phyloP scores from a whole-genome alignment of 2,797 vertebrate species.

The Leontocebus nigricollis region DNA sequence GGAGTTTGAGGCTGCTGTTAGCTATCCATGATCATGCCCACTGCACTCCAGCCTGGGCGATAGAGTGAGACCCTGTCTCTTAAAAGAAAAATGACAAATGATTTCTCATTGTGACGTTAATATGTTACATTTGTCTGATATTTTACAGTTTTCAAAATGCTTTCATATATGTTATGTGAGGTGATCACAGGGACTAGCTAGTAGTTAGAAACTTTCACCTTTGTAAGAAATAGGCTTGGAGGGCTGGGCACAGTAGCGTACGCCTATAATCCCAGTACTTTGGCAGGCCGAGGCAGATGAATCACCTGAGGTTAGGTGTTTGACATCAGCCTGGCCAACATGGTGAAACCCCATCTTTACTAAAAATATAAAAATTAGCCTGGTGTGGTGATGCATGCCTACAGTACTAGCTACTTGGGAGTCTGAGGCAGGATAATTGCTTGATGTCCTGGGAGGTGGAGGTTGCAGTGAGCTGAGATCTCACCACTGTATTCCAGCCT shows the following conservation, averaged over 20 bases:
- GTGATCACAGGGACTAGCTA: not conserved
- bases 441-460: too few species aligned
- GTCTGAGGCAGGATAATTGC: too few species aligned
- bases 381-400: too few species aligned
- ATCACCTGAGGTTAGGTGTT: too few species aligned
- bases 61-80: not conserved
- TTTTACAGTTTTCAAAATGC: slow-evolving; percentile 23
- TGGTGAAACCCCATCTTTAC: too few species aligned
- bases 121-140: not conserved
- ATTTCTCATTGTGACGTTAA: not conserved
- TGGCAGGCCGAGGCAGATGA: too few species aligned
- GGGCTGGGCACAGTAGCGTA: not conserved
- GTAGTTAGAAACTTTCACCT: not conserved
- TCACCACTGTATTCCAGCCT: too few species aligned
- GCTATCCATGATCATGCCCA: not conserved
- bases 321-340: too few species aligned
- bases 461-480: too few species aligned
- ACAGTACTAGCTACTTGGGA: too few species aligned
- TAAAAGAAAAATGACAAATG: not conserved
- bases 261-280: not conserved
- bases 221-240: not conserved
- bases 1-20: not conserved
- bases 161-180: not conserved
- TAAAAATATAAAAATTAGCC: too few species aligned
- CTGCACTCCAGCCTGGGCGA: not conserved